These are phyloP conservation scores for Parus major DNA, from an alignment of 2,113 vertebrate species.

Conservation along the genomic window DNA sequence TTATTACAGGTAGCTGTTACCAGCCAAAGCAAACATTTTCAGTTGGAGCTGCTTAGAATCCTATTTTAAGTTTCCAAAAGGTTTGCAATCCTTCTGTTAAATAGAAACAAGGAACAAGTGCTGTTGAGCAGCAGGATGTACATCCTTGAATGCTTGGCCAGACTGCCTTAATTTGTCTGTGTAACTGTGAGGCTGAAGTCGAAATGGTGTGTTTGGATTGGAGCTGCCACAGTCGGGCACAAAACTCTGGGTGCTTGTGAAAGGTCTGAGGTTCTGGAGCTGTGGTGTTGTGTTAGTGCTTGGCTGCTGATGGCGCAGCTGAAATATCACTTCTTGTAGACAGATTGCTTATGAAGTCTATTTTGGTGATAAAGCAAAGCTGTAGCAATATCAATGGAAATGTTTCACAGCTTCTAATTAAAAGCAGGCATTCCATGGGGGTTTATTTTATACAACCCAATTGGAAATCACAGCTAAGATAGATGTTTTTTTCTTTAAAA, in stretches of 20 bases:
- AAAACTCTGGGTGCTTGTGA: not conserved
- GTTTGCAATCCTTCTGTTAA: not conserved
- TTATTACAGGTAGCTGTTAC: not conserved
- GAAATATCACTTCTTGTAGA: not conserved
- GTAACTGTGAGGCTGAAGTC: not conserved
- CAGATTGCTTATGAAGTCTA: not conserved
- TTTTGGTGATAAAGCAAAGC: not conserved
- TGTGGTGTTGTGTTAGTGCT: not conserved
- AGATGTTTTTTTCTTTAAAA: not conserved
- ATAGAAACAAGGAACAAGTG: not conserved
- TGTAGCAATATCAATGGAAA: not conserved
- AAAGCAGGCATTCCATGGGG: not conserved
- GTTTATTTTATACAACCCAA: not conserved
- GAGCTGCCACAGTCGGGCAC: not conserved
- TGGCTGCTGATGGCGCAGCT: not conserved
- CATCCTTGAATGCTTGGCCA: not conserved
- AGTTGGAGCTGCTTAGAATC: not conserved
- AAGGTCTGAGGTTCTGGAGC: not conserved
- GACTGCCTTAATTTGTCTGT: not conserved
- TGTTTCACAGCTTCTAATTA: not conserved
- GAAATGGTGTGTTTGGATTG: not conserved
- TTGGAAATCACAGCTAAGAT: not conserved
- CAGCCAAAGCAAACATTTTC: not conserved
- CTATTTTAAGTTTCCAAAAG: not conserved
- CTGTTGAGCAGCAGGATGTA: not conserved